Base-by-base conservation (phyloP, 2,888 invertebrate genomes). In the Watsonalla binaria region DNA sequence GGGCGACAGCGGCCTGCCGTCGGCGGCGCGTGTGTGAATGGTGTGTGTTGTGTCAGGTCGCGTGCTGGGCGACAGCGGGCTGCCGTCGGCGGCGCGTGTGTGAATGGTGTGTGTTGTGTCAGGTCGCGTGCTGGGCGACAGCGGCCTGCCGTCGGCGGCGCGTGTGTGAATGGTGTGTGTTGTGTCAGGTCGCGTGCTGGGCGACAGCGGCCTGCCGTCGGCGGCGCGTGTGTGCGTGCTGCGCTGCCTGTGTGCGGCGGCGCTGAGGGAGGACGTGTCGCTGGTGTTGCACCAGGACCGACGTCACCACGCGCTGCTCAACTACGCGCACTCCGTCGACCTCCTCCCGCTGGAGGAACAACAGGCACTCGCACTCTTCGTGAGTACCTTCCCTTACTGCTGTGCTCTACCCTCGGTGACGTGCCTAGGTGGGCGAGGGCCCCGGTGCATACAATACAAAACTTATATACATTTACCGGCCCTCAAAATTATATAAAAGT, bases 241-340 rank as follows among this genome's bases (percentile, higher is more conserved):
- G 67, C 95, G 96, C 66, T 92, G 96, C 57, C 86, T 97, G 68
- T 94, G 95, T 13, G 93, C 93, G 59, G 94, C 94, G 4, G 97
- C 97, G 45, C 92, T 96, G 53, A 96, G 97, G 70, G 97, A 98
- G 70, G 98, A 98, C 83, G 95, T 97, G 55, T 95, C 98, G 72
- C 92, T 98, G 63, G 91, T 98, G 65, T 87, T 98, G 71, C 98
- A 98, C 84, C 97, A 97, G 90, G 97, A 98, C 87, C 92, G 98
- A 59, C 92, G 95, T 61, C 96, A 96, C 70, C 97, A 98, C 84
- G 93, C 96, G 61, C 92, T 98, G 63, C 97, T 97, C 94, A 95
- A 96, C 82, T 97, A 95, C 82, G 96, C 97, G 39, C 93, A 94
- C 74, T 93, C 94, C 74, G 94, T 97, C 63, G 97, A 98, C 81